Evolutionary conservation across 2,113 vertebrate genomes (phyloP).

Genomic region (Myotis brandtii): DNA sequence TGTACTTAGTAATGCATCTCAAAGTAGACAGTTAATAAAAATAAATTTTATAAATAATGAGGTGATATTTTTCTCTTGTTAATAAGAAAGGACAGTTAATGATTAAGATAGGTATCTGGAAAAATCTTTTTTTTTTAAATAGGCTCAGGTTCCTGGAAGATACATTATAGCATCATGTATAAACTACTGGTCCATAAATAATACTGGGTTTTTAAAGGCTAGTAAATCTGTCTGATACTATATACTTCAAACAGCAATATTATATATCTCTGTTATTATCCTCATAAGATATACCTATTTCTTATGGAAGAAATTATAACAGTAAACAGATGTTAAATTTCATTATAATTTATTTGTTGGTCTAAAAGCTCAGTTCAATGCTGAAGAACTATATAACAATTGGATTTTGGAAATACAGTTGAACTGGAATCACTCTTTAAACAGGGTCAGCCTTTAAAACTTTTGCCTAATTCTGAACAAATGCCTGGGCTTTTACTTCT

Average conservation of each 20-base stretch:
- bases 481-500: not conserved
- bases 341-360: constrained; percentile 55
- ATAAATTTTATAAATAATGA: constrained; percentile 59
- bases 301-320: constrained; percentile 38
- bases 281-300: not conserved
- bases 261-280: not conserved
- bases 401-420: constrained; percentile 34
- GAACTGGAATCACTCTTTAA: constrained; percentile 20
- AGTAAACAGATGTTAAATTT: constrained; percentile 72
- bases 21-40: constrained; percentile 55
- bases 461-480: constrained; percentile 12
- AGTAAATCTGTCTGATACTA: constrained; percentile 59
- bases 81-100: constrained; percentile 36
- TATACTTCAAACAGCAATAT: constrained; percentile 47
- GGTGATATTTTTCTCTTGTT: constrained; percentile 45
- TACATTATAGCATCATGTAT: not conserved
- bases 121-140: not conserved
- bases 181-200: constrained; percentile 45
- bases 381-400: not conserved
- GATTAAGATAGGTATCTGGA: constrained; percentile 26
- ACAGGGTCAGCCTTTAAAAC: constrained; percentile 5
- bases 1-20: constrained; percentile 48
- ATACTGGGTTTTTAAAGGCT: constrained; percentile 23
- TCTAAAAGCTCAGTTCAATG: constrained; percentile 15
- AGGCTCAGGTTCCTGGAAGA: constrained; percentile 48